Percentiles rank a stretch among this genome's conserved stretches.
phyloP scores from a whole-genome alignment of 2,113 vertebrate genomes.

The Upupa epops region DNA sequence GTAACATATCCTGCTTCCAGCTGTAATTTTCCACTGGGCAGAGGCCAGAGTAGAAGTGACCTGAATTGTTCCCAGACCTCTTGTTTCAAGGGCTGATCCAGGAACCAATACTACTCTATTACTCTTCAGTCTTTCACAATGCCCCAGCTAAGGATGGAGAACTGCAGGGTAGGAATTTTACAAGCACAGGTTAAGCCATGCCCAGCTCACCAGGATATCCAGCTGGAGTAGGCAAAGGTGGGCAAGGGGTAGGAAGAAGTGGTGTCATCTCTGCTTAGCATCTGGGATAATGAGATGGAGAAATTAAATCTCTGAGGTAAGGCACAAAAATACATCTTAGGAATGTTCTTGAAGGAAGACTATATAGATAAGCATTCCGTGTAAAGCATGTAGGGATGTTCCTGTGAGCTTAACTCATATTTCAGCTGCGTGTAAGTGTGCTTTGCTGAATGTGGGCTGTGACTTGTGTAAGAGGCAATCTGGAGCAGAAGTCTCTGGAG shows the following conservation, averaged over 20 bases:
- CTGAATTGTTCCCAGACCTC: background rate
- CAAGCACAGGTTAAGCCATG: background rate
- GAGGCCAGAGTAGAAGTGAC: background rate
- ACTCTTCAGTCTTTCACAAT: background rate
- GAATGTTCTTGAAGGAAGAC: background rate
- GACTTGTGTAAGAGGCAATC: constrained; percentile 2
- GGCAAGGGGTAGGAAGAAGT: background rate
- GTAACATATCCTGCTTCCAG: background rate
- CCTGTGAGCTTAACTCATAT: background rate
- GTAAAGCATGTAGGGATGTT: background rate
- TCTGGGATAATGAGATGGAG: background rate
- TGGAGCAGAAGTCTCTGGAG: constrained; percentile 10
- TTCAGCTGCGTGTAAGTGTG: background rate
- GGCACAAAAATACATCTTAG: background rate
- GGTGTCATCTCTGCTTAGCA: background rate
- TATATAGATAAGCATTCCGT: background rate
- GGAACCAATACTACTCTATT: background rate
- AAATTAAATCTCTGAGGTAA: background rate
- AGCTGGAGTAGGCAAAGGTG: background rate
- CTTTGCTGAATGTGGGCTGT: background rate
- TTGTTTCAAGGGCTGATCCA: background rate
- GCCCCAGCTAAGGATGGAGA: background rate
- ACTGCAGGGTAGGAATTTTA: background rate
- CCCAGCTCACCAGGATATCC: background rate
- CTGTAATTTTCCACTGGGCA: background rate